These are phyloP conservation scores for Timandra comae DNA, from an alignment of 2,888 invertebrate species.

Conservation along the genomic window DNA sequence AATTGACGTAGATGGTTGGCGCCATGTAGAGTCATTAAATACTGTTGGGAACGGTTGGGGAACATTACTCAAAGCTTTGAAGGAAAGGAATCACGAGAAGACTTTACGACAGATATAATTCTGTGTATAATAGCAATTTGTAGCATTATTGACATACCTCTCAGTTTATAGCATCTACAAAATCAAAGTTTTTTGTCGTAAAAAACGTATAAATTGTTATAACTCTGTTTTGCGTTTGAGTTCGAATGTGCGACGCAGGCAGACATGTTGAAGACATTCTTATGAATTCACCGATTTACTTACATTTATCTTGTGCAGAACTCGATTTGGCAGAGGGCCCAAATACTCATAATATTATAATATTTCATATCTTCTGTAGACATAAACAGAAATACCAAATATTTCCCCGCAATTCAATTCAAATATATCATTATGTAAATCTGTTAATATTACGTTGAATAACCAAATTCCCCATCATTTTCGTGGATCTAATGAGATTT, in stretches of 20 bases:
- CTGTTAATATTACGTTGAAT: too few relatives aligned
- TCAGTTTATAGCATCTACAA: conserved; percentile 27
- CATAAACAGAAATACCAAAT: conserved; percentile 34
- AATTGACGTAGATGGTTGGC: conserved; percentile 1
- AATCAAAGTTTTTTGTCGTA: conserved; percentile 27
- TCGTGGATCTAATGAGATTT: too few relatives aligned
- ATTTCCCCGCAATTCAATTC: conserved; percentile 17
- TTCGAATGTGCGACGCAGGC: conserved; percentile 20
- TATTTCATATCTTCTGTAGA: conserved; percentile 45
- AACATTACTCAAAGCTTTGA: conserved; percentile 1
- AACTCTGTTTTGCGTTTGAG: conserved; percentile 32
- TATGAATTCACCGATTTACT: conserved; percentile 39
- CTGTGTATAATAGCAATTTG: conserved; percentile 23
- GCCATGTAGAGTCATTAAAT: background rate
- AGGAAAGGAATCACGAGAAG: background rate
- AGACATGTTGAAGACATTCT: conserved; percentile 44
- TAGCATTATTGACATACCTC: conserved; percentile 27
- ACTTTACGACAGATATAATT: conserved; percentile 13
- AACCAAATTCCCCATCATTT: too few relatives aligned
- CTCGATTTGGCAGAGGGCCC: conserved; percentile 54
- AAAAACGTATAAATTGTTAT: conserved; percentile 14
- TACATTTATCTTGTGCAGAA: conserved; percentile 40
- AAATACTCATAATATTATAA: conserved; percentile 41
- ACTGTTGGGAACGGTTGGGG: background rate
- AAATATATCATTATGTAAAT: too few relatives aligned